These are phyloP conservation scores for Hydrocynus forskahlii DNA, from an alignment of 2,797 vertebrate species.

Conservation along the genomic window DNA sequence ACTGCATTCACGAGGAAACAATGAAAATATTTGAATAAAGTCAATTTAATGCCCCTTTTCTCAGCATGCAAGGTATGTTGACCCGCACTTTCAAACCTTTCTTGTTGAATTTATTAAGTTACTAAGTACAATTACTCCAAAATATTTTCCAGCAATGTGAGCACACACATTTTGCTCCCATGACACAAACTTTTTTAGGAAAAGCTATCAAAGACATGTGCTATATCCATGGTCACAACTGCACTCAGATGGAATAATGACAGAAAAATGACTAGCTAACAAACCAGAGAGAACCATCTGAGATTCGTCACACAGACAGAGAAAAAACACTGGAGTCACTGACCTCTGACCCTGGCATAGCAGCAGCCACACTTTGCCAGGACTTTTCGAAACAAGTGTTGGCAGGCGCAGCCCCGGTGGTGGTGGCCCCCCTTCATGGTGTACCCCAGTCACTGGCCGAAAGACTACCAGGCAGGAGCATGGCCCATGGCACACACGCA, in stretches of 20 bases:
- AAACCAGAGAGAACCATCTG: neutral
- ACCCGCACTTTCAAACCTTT: neutral
- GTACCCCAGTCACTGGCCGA: constrained; percentile 68
- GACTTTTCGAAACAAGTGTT: constrained; percentile 94
- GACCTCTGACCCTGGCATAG: constrained; percentile 91
- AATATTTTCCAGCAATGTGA: neutral
- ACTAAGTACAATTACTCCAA: neutral
- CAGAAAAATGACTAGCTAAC: neutral
- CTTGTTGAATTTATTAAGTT: neutral
- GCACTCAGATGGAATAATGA: neutral
- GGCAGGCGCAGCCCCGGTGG: constrained; percentile 89
- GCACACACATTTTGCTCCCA: neutral
- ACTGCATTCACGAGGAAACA: neutral
- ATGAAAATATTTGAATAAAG: neutral
- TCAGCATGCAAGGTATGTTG: neutral
- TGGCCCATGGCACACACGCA: constrained; percentile 68
- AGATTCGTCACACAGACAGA: constrained; percentile 4
- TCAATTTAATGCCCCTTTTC: neutral
- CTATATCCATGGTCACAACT: neutral
- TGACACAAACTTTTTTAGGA: neutral
- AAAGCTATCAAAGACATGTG: neutral
- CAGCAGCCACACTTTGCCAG: constrained; percentile 94
- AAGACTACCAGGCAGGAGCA: constrained; percentile 78
- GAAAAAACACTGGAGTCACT: constrained; percentile 70
- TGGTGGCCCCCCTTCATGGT: constrained; percentile 88